phyloP scores from a whole-genome alignment of 1,140 invertebrate genomes.

The Thrips palmi region DNA sequence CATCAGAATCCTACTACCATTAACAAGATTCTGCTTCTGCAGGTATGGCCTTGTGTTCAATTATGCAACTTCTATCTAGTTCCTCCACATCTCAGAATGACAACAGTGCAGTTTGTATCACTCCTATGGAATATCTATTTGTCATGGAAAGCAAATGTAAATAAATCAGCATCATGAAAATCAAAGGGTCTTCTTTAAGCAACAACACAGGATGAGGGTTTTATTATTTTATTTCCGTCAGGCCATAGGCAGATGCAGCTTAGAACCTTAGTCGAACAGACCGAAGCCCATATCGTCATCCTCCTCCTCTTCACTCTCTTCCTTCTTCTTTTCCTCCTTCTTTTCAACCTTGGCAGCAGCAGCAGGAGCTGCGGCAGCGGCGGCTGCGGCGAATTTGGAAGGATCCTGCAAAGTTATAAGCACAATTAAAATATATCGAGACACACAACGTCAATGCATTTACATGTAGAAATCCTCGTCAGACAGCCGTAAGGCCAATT shows the following conservation, averaged over 20 bases:
- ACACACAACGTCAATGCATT: neutral
- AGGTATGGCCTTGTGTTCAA: no score
- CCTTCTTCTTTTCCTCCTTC: slow-evolving; percentile 57
- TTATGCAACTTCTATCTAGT: no score
- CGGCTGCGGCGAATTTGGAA: slow-evolving; percentile 69
- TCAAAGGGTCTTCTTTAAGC: no score
- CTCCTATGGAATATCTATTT: no score
- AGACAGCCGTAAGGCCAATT: slow-evolving; percentile 1
- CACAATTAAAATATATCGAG: neutral
- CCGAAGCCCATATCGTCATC: slow-evolving; percentile 97
- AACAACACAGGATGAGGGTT: neutral
- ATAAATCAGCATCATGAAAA: no score
- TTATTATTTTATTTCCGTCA: slow-evolving; percentile 8
- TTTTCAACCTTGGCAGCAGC: slow-evolving; percentile 34
- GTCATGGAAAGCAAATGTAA: no score
- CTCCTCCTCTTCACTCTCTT: slow-evolving; percentile 60
- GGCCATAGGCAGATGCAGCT: slow-evolving; percentile 3
- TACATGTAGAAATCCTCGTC: neutral
- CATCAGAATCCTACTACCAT: no score
- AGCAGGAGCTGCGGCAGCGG: slow-evolving; percentile 37
- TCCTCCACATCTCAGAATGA: no score
- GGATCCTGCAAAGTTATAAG: slow-evolving; percentile 50
- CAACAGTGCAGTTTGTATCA: no score
- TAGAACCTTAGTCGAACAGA: slow-evolving; percentile 68
- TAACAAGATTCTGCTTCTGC: no score